Evolutionary conservation across 2,888 invertebrate species (phyloP), one percentile per base, ranked within the genome.

Genomic region (Phaedon cochleariae): DNA sequence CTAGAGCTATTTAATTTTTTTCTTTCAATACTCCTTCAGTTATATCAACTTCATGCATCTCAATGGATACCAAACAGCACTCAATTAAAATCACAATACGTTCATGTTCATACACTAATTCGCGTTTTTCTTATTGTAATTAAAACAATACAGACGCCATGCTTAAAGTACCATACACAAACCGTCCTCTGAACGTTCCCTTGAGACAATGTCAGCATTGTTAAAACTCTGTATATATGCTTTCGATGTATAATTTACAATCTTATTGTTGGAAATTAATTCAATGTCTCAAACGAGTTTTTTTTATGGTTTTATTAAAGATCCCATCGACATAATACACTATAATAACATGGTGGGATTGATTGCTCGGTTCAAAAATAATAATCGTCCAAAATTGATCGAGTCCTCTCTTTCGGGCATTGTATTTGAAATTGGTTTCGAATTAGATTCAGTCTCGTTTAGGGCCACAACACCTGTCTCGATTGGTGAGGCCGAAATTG

Each of bases 281-380:
- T 76, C 76, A 75, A 70, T 77, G 75, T 75, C 74, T 73, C 73
- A 71, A 74, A 74, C 74, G 69, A 73, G 73, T 61, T 72, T 73
- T 75, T n/a, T 74, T 76, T 73, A 66, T 67, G 69, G 70, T 76
- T 69, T 69, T 73, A 75, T 75, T 76, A 77, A 75, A 70, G 75
- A 75, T 72, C 68, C 70, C 57, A 67, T 69, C 75, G 72, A 72
- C 76, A 75, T 77, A 74, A 76, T 78, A 75, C 76, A 72, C 73
- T 73, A 73, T 79, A 79, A 79, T 79, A 79, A 79, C 73, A 79
- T 70, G 76, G 75, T 77, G 71, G 74, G 74, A 76, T 77, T 77
- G 79, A 79, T 79, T 78, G 79, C 75, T 70, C 73, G 73, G 75
- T 73, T 75, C 74, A 73, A 77, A 79, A 76, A 77, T 77, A 73